Evolutionary conservation across 2,113 vertebrate genomes (phyloP).

Genomic region (Cnemophilus loriae): DNA sequence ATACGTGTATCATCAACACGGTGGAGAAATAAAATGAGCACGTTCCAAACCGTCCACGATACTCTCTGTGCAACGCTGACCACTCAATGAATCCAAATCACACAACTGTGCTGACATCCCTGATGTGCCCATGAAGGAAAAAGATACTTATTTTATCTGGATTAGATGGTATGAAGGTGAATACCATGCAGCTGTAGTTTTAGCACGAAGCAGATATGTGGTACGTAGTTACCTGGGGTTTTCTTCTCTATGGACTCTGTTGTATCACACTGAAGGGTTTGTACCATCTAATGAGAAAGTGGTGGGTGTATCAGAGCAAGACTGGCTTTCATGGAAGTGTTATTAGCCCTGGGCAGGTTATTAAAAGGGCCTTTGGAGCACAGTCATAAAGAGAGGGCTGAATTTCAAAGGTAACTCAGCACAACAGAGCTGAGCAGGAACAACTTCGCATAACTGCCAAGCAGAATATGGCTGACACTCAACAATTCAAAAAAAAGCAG

Average conservation of each 20-base stretch:
- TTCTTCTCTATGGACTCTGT: not conserved
- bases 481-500: slow-evolving; percentile 71
- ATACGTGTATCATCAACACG: accelerated
- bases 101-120: not conserved
- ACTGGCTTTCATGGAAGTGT: not conserved
- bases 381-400: slow-evolving; percentile 23
- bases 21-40: accelerated
- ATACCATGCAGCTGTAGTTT: not conserved
- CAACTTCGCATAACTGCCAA: slow-evolving; percentile 68
- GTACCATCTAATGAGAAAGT: not conserved
- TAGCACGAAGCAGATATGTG: not conserved
- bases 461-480: slow-evolving; percentile 67
- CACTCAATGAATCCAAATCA: not conserved
- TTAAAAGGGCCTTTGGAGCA: slow-evolving; percentile 46
- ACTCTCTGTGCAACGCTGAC: not conserved
- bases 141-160: not conserved
- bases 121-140: not conserved
- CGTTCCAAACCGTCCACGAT: accelerated
- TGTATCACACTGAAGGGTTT: not conserved
- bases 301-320: not conserved
- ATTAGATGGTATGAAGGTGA: not conserved
- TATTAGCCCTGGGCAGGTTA: slow-evolving; percentile 17
- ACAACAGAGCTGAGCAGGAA: slow-evolving; percentile 49
- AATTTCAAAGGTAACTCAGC: slow-evolving; percentile 73
- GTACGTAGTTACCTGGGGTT: not conserved